Conservation (phyloP, 2,113 vertebrate genomes). For the Corythaixoides concolor region DNA sequence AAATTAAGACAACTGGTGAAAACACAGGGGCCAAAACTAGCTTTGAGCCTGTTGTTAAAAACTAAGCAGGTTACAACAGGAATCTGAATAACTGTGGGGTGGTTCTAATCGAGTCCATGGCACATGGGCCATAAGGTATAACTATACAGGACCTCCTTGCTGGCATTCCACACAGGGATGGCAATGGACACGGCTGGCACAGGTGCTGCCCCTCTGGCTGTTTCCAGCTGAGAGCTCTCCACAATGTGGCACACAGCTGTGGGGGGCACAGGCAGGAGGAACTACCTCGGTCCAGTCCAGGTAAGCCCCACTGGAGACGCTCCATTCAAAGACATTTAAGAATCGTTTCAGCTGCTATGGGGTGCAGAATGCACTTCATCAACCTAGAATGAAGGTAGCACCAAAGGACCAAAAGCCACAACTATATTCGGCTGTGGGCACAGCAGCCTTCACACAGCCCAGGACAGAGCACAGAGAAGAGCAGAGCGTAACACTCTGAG, state of each 20-base stretch:
- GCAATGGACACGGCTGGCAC: fast-evolving
- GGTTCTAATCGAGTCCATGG: background rate
- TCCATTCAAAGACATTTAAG: background rate
- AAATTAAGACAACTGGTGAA: background rate
- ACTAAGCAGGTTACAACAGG: background rate
- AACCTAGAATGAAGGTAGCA: background rate
- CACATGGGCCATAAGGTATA: background rate
- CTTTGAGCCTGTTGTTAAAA: background rate
- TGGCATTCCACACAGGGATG: background rate
- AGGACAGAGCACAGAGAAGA: background rate
- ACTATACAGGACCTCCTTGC: background rate
- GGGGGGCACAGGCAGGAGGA: background rate
- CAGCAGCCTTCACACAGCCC: background rate
- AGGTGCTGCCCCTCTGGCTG: background rate
- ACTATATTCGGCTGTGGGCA: background rate
- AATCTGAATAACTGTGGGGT: background rate
- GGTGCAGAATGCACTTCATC: background rate
- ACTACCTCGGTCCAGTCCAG: background rate
- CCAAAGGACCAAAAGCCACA: background rate
- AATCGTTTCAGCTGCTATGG: background rate
- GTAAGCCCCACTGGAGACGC: background rate
- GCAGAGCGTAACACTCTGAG: background rate
- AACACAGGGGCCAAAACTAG: background rate
- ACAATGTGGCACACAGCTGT: background rate
- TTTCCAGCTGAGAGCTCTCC: background rate